A percentile compares a stretch with the other conserved stretches of the same genome.
Evolutionary conservation across 1,140 invertebrate genomes (phyloP).

Genomic region (Lasioglossum baleicum): DNA sequence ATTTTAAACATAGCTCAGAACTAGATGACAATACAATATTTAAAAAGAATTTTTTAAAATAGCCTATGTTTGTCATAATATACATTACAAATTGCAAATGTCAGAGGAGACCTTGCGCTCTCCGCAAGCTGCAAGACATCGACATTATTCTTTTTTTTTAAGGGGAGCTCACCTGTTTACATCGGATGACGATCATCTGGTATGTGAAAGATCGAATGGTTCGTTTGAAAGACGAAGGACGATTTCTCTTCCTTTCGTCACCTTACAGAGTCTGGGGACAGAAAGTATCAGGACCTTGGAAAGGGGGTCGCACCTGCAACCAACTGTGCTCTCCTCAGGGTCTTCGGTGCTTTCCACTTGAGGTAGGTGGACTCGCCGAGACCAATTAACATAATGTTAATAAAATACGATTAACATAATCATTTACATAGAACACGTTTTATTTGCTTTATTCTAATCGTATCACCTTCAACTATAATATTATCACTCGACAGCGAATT

Average conservation of each 20-base stretch:
- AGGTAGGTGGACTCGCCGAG: constrained; percentile 1
- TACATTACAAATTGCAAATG: neutral
- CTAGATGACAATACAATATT: no score
- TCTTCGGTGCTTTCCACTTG: constrained; percentile 15
- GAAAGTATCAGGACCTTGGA: constrained; percentile 47
- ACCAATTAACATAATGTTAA: neutral
- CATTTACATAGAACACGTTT: no score
- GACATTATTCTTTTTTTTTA: neutral
- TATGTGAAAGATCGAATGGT: constrained; percentile 36
- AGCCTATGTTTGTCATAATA: no score
- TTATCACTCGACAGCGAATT: no score
- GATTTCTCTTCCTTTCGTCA: constrained; percentile 59
- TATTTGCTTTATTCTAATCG: no score
- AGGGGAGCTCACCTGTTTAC: constrained; percentile 41
- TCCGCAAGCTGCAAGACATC: constrained; percentile 13
- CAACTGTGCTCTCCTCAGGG: constrained; percentile 22
- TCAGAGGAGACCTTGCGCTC: neutral
- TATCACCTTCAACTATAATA: no score
- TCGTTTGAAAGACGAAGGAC: constrained; percentile 53
- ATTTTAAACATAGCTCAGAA: no score
- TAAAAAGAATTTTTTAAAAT: no score
- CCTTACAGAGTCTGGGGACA: constrained; percentile 31
- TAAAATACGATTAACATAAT: no score
- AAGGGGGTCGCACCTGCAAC: constrained; percentile 70
- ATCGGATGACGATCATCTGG: constrained; percentile 28